Conservation (phyloP, 1,140 invertebrate species). For the Eriosoma lanigerum region DNA sequence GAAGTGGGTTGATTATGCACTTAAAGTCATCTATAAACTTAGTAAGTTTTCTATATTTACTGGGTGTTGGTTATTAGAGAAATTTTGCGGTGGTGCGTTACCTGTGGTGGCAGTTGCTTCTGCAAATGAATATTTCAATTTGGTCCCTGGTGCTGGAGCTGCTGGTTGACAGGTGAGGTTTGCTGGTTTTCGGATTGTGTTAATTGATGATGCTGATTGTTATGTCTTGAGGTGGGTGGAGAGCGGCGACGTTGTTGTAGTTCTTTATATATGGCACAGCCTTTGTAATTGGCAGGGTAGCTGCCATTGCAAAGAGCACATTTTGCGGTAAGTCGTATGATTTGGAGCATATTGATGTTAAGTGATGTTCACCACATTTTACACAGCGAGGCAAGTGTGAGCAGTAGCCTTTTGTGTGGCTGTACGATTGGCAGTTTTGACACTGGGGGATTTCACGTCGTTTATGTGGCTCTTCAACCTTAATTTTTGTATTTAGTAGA, state of each 20-base stretch:
- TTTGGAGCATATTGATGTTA: constrained; percentile 58
- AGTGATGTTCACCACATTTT: constrained; percentile 57
- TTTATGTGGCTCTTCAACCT: background rate
- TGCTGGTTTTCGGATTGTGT: background rate
- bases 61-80: background rate
- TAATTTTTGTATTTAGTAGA: background rate
- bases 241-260: background rate
- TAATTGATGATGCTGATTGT: background rate
- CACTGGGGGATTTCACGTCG: too few species aligned
- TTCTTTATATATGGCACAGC: constrained; percentile 53
- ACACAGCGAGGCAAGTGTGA: constrained; percentile 55
- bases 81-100: background rate
- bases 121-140: background rate
- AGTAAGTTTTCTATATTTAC: background rate
- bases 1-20: background rate
- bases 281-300: constrained; percentile 58
- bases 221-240: background rate
- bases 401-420: background rate
- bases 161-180: background rate
- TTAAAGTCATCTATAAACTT: background rate
- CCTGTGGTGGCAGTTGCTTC: background rate
- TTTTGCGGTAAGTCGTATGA: constrained; percentile 55
- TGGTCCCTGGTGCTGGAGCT: background rate
- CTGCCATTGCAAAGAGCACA: constrained; percentile 57
- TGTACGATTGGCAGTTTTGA: background rate